Percentiles rank a stretch among this genome's conserved stretches.
phyloP scores from a whole-genome alignment of 1,140 invertebrate species.

The Planococcus citri region DNA sequence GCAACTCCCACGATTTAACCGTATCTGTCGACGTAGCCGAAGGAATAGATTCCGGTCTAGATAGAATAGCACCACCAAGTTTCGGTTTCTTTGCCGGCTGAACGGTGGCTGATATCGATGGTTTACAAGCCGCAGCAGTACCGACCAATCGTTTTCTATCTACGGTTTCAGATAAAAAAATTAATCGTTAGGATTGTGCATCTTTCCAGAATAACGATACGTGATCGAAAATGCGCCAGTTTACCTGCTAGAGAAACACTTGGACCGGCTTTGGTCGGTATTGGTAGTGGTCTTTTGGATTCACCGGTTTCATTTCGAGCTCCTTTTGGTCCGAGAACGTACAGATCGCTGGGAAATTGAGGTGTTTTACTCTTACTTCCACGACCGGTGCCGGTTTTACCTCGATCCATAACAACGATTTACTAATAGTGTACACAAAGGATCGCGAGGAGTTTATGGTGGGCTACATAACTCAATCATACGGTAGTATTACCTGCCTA shows the following conservation, averaged over 20 bases:
- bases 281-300: constrained; percentile 38
- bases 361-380: constrained; percentile 48
- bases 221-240: too few relatives aligned
- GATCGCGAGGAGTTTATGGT: too few relatives aligned
- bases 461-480: too few relatives aligned
- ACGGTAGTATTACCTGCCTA: too few relatives aligned
- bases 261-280: constrained; percentile 38
- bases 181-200: not conserved
- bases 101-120: constrained; percentile 33
- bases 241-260: constrained; percentile 35
- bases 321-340: constrained; percentile 45
- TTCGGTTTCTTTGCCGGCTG: constrained; percentile 38
- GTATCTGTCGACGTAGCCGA: constrained; percentile 23
- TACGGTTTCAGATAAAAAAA: constrained; percentile 19
- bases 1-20: constrained; percentile 43
- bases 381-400: constrained; percentile 38
- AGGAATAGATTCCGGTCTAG: not conserved
- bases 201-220: not conserved
- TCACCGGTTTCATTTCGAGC: constrained; percentile 38
- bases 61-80: constrained; percentile 23
- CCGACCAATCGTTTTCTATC: not conserved
- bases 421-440: too few relatives aligned
- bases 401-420: constrained; percentile 48
- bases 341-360: constrained; percentile 47
- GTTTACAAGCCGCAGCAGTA: not conserved